A percentile compares a stretch with the other conserved stretches of the same genome.
phyloP scores from a whole-genome alignment of 2,888 invertebrate species.

The Drosophila meridionalis region DNA sequence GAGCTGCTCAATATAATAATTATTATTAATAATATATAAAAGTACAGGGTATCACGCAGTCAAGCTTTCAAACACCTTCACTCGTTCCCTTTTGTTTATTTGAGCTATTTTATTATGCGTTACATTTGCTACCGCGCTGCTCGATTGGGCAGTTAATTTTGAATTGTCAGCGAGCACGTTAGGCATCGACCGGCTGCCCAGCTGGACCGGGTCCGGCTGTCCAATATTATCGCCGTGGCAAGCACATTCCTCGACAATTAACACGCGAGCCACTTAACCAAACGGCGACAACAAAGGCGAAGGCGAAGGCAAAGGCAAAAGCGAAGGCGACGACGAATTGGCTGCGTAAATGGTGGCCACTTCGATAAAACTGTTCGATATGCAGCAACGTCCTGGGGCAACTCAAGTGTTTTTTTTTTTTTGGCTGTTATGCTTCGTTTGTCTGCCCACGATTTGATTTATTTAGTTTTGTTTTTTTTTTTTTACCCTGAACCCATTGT shows the following conservation, averaged over 20 bases:
- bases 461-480: slow-evolving; percentile 44
- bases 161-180: slow-evolving; percentile 78
- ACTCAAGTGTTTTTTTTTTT: slow-evolving; percentile 5
- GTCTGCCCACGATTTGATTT: slow-evolving; percentile 73
- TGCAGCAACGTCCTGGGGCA: slow-evolving; percentile 45
- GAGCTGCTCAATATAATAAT: too few species aligned
- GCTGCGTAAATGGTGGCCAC: slow-evolving; percentile 65
- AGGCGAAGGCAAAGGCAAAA: slow-evolving; percentile 25
- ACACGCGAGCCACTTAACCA: slow-evolving; percentile 79
- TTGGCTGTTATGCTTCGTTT: slow-evolving; percentile 48
- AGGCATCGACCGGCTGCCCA: slow-evolving; percentile 46
- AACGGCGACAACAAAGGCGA: slow-evolving; percentile 61
- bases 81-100: slow-evolving; percentile 46
- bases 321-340: slow-evolving; percentile 52
- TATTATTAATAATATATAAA: background rate
- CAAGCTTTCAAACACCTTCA: background rate
- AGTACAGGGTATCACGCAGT: background rate
- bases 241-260: slow-evolving; percentile 80
- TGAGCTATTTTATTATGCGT: slow-evolving; percentile 67
- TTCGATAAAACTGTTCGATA: slow-evolving; percentile 79
- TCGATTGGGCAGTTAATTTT: slow-evolving; percentile 76
- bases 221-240: slow-evolving; percentile 68
- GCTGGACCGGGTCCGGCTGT: slow-evolving; percentile 29
- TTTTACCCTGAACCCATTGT: too few species aligned
- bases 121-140: slow-evolving; percentile 48